These are phyloP conservation scores for Ochropleura leucogaster DNA, from an alignment of 2,888 invertebrate genomes.

Conservation along the genomic window DNA sequence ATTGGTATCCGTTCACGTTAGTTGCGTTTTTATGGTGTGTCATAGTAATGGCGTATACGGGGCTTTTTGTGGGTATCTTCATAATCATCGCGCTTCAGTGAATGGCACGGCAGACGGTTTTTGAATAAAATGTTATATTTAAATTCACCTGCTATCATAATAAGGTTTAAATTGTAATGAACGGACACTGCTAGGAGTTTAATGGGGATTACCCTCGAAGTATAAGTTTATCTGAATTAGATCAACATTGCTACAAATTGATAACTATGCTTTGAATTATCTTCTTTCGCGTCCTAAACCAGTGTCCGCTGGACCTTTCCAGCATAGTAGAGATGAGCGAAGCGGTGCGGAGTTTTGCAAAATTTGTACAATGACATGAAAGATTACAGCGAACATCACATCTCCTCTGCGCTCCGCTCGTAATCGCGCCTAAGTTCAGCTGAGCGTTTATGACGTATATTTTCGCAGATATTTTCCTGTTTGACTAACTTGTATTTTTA, in stretches of 20 bases:
- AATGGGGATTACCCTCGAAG: not conserved
- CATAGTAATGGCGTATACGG: conserved; percentile 2
- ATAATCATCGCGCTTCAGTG: not conserved
- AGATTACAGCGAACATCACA: not conserved
- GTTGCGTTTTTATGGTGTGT: conserved; percentile 7
- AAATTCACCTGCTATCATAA: not conserved
- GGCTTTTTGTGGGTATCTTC: conserved; percentile 22
- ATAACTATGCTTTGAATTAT: not conserved
- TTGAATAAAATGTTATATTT: not conserved
- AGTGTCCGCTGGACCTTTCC: not conserved
- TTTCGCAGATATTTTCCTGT: not conserved
- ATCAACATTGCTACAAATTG: not conserved
- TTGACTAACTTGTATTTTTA: not conserved
- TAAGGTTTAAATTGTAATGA: not conserved
- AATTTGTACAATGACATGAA: not conserved
- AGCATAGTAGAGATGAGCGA: not conserved
- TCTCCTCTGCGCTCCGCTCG: not conserved
- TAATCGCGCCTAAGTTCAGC: not conserved
- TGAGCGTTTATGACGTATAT: not conserved
- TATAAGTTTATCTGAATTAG: conserved; percentile 9
- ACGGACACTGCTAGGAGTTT: not conserved
- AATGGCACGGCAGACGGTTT: not conserved
- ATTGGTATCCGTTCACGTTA: conserved; percentile 16
- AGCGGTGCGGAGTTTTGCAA: not conserved
- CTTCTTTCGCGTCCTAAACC: not conserved